phyloP scores from a whole-genome alignment of 2,888 invertebrate species.

The Margaritifera margaritifera region DNA sequence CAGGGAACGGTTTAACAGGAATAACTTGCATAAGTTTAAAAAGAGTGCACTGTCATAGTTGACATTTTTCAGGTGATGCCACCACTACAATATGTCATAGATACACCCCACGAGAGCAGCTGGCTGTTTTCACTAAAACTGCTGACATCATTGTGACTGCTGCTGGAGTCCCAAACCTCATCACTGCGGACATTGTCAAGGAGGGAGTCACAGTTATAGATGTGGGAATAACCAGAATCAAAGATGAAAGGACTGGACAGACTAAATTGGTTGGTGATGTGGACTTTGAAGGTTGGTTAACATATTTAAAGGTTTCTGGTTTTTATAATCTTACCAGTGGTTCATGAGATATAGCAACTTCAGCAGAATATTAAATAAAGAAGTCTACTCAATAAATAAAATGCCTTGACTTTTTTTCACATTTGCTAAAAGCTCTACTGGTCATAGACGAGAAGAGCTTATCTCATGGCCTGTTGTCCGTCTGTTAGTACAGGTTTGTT shows the following conservation, averaged over 20 bases:
- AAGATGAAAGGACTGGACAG: constrained; percentile 77
- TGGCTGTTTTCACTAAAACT: constrained; percentile 80
- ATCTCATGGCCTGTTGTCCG: too few relatives aligned
- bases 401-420: background rate
- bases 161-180: constrained; percentile 77
- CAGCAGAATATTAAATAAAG: background rate
- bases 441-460: too few relatives aligned
- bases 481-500: too few relatives aligned
- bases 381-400: background rate
- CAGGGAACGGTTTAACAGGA: too few relatives aligned
- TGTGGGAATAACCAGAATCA: constrained; percentile 84
- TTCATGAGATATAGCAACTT: background rate
- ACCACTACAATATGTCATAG: constrained; percentile 93
- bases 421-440: too few relatives aligned
- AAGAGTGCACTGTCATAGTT: too few relatives aligned
- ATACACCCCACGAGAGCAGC: constrained; percentile 85
- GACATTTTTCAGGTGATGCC: constrained; percentile 79
- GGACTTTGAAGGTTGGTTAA: constrained; percentile 81
- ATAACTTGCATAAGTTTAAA: too few relatives aligned
- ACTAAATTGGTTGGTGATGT: constrained; percentile 87
- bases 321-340: background rate
- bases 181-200: constrained; percentile 86
- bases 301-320: constrained; percentile 10
- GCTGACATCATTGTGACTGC: constrained; percentile 88
- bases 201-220: constrained; percentile 91